These are phyloP conservation scores for Nycteola revayana DNA, from an alignment of 2,888 invertebrate genomes.

Conservation along the genomic window DNA sequence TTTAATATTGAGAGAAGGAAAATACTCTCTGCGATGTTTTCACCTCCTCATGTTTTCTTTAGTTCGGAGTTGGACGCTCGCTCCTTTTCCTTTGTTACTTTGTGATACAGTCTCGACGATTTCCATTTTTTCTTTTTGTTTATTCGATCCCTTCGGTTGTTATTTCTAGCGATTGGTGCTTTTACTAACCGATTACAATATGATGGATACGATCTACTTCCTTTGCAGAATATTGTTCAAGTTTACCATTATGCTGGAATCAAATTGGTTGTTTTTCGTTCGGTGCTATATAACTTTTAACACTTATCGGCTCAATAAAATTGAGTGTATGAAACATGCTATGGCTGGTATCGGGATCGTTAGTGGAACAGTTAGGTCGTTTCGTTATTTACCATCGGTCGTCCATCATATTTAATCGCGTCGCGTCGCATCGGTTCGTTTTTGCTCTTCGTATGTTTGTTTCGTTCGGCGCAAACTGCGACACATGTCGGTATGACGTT, in stretches of 20 bases:
- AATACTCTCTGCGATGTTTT: slow-evolving; percentile 58
- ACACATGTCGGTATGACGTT: slow-evolving; percentile 53
- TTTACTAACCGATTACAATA: slow-evolving; percentile 47
- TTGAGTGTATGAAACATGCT: slow-evolving; percentile 53
- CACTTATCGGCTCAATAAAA: slow-evolving; percentile 56
- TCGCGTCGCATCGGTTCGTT: slow-evolving; percentile 47
- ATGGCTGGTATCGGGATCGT: slow-evolving; percentile 55
- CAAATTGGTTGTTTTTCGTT: slow-evolving; percentile 15
- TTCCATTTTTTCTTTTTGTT: slow-evolving; percentile 51
- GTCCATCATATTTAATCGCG: slow-evolving; percentile 73
- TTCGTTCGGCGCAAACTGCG: slow-evolving; percentile 43
- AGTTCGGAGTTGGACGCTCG: slow-evolving; percentile 10
- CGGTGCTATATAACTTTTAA: slow-evolving; percentile 34
- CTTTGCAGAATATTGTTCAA: slow-evolving; percentile 22
- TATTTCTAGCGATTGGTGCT: slow-evolving; percentile 51
- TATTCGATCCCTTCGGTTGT: slow-evolving; percentile 46
- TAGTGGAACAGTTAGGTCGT: slow-evolving; percentile 63
- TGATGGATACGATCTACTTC: slow-evolving; percentile 47
- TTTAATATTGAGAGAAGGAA: slow-evolving; percentile 64
- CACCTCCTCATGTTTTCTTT: slow-evolving; percentile 35
- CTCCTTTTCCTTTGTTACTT: slow-evolving; percentile 49
- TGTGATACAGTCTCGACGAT: slow-evolving; percentile 51
- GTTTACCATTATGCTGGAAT: slow-evolving; percentile 14
- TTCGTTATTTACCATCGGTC: slow-evolving; percentile 58
- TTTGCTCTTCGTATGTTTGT: slow-evolving; percentile 41